phyloP scores from a whole-genome alignment of 2,797 vertebrate genomes.

The Coilia nasus region DNA sequence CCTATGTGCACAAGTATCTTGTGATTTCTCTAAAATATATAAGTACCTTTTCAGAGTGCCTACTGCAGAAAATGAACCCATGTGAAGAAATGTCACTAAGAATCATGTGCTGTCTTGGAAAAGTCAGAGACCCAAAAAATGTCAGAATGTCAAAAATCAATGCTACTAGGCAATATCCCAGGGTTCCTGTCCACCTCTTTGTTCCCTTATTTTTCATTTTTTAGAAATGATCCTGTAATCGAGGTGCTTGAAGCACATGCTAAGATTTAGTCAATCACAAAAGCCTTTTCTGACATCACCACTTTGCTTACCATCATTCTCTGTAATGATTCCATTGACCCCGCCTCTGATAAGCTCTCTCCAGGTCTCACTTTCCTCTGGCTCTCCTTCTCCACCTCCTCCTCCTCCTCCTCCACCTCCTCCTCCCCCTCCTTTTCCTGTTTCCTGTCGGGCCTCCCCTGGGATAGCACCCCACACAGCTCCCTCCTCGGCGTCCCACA shows the following conservation, averaged over 20 bases:
- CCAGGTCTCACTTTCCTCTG: slow-evolving; percentile 60
- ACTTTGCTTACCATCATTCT: slow-evolving; percentile 58
- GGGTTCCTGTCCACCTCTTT: too few species aligned
- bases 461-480: slow-evolving; percentile 56
- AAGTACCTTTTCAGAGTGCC: background rate
- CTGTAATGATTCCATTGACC: slow-evolving; percentile 69
- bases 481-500: slow-evolving; percentile 69
- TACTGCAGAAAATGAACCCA: background rate
- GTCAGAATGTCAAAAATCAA: background rate
- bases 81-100: background rate
- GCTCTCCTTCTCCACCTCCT: background rate
- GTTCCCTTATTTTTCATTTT: background rate
- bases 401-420: background rate
- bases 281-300: too few species aligned
- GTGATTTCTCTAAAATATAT: too few species aligned
- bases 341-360: slow-evolving; percentile 64
- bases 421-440: background rate
- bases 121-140: background rate
- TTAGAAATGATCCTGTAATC: too few species aligned
- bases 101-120: background rate
- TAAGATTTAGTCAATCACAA: too few species aligned
- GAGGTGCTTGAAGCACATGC: too few species aligned
- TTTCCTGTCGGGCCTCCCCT: background rate
- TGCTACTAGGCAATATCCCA: too few species aligned
- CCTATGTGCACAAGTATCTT: too few species aligned